A percentile compares a stretch with the other conserved stretches of the same genome.
Conservation (phyloP, 2,888 invertebrate genomes). For the Yponomeuta sedellus region DNA sequence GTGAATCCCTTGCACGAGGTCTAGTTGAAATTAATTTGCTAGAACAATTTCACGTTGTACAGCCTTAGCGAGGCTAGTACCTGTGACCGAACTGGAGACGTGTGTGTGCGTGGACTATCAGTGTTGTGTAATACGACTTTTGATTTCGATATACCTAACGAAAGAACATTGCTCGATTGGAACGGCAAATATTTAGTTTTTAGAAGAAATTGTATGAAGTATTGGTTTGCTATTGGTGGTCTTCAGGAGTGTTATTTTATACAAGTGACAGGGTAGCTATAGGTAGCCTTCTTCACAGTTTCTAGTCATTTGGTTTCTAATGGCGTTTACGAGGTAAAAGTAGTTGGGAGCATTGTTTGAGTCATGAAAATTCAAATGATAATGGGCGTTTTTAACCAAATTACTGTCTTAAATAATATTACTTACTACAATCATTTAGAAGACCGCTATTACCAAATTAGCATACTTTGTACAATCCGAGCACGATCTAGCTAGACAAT, state of each 20-base stretch:
- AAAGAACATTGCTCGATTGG: background rate
- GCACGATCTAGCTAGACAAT: background rate
- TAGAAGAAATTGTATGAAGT: background rate
- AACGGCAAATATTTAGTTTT: background rate
- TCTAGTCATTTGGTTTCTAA: conserved; percentile 33
- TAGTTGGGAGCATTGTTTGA: background rate
- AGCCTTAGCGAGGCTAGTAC: background rate
- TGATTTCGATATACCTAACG: background rate
- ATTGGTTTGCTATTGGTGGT: background rate
- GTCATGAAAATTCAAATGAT: background rate
- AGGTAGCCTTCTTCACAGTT: conserved; percentile 27
- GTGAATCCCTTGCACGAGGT: too few species aligned
- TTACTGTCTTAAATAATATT: background rate
- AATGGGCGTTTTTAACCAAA: background rate
- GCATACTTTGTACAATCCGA: conserved; percentile 11
- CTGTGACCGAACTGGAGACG: background rate
- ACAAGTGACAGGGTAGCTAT: conserved; percentile 46
- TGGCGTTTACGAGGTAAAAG: conserved; percentile 13
- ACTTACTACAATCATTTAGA: background rate
- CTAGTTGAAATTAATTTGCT: too few species aligned
- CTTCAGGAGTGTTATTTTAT: background rate
- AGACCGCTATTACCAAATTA: conserved; percentile 6
- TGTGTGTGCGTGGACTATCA: background rate
- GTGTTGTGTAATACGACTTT: background rate
- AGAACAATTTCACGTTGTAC: background rate